Evolutionary conservation across 2,888 invertebrate species (phyloP).

Genomic region (Megamerina dolium): DNA sequence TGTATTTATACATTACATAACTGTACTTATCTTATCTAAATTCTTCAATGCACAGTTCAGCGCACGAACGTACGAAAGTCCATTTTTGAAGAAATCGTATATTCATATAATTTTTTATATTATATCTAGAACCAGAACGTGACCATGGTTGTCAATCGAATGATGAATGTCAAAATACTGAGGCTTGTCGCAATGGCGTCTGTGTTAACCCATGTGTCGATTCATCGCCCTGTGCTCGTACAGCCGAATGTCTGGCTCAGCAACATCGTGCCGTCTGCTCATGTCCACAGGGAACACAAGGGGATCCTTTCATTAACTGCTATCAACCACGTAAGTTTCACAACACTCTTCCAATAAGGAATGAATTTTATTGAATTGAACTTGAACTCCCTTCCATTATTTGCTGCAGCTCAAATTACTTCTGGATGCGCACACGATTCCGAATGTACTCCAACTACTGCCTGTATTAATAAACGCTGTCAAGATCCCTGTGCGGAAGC

Average conservation of each 20-base stretch:
- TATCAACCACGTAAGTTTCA: conserved; percentile 44
- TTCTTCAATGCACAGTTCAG: too few species aligned
- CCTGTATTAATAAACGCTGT: conserved; percentile 75
- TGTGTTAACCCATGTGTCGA: conserved; percentile 72
- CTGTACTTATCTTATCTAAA: too few species aligned
- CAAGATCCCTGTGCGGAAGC: conserved; percentile 72
- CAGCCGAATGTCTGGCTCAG: conserved; percentile 70
- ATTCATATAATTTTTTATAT: not conserved
- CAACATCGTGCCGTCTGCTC: conserved; percentile 72
- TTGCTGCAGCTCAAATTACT: conserved; percentile 42
- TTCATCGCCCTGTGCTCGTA: conserved; percentile 64
- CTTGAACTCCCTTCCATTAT: not conserved
- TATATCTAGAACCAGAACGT: conserved; percentile 35
- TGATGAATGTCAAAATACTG: conserved; percentile 65
- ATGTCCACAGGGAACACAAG: conserved; percentile 67
- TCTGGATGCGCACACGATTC: conserved; percentile 68
- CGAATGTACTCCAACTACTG: conserved; percentile 70
- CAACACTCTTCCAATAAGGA: not conserved
- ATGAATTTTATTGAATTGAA: not conserved
- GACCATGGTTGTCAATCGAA: conserved; percentile 64
- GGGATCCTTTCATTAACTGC: conserved; percentile 78
- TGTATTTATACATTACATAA: too few species aligned
- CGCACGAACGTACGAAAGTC: too few species aligned
- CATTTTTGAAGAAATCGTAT: not conserved
- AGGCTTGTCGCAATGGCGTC: conserved; percentile 64